Base-by-base conservation (phyloP, 2,797 vertebrate species). In the Enteromius paludinosus region DNA sequence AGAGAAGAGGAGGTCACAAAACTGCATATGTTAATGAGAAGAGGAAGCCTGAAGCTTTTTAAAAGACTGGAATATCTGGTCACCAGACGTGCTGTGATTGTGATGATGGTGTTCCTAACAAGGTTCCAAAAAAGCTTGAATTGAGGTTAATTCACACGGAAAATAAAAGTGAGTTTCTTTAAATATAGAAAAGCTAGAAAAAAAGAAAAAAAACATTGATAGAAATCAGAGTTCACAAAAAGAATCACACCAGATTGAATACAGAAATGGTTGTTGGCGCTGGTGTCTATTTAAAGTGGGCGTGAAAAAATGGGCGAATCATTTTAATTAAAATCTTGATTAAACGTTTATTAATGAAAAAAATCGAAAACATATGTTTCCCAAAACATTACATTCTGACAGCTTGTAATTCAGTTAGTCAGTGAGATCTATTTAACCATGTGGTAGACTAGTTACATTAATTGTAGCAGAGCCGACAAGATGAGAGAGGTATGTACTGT, bases 1-100 rank as follows among this genome's bases (percentile, higher is more conserved):
- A 80, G 38, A 79, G 45, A 76, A 77, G 62, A 73, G 68, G 83
- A 83, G 80, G 80, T 64, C 83, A 78, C 64, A 65, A 52, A 85
- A 69, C 62, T 70, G 30, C 17, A 75, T 69, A 65, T 78, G 76
- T 49, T 30, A 49, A 79, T 72, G 59, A 68, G 66, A 68, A 76
- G 12, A 74, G 78, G 68, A 64, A 65, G 23, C 33, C n/a, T 45
- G 25, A 10, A 54, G 18, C 43, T 52, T 5, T n/a, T 9, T 15
- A 74, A 54, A 59, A 74, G 14, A 59, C 6, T 12, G 23, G n/a
- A 14, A 74, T 38, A 38, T 54, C 18, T 56, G 20, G 49, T 56
- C 52, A 56, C 20, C 52, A 59, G 52, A 59, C 3, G 6, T 59
- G 20, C 38, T 38, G 30, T 74, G 41, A 12, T 59, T 74, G 23